Conservation (phyloP, 2,797 vertebrate species). For the Urocyon cinereoargenteus region DNA sequence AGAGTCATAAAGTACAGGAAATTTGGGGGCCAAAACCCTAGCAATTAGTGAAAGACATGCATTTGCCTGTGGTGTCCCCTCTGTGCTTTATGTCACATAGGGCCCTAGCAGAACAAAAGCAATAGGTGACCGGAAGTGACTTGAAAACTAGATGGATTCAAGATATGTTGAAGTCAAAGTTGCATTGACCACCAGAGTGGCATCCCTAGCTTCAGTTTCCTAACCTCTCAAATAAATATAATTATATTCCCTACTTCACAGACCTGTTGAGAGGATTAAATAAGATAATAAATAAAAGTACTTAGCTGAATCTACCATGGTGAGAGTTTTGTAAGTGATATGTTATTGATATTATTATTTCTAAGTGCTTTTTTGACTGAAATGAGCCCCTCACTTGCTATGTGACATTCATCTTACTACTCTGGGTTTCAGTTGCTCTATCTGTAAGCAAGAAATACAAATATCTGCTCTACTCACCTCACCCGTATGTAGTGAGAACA, state of each 20-base stretch:
- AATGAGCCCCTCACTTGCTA: constrained; percentile 3
- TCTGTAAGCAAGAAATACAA: neutral
- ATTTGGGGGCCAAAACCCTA: neutral
- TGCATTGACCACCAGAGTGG: neutral
- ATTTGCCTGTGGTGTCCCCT: neutral
- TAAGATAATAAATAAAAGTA: constrained; percentile 4
- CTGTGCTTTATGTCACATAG: neutral
- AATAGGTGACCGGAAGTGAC: neutral
- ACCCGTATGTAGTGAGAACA: neutral
- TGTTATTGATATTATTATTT: neutral
- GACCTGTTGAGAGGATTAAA: neutral
- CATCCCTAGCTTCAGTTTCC: neutral
- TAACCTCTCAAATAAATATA: constrained; percentile 14
- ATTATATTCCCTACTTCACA: neutral
- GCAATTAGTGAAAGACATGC: neutral
- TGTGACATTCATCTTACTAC: neutral
- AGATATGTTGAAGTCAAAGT: neutral
- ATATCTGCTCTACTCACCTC: neutral
- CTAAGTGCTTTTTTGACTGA: constrained; percentile 36
- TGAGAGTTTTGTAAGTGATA: neutral
- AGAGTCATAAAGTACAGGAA: neutral
- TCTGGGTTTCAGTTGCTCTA: neutral
- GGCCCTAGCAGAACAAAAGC: neutral
- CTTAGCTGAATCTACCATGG: neutral
- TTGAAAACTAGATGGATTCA: constrained; percentile 2